Evolutionary conservation across 2,888 invertebrate species (phyloP).

Genomic region (Aplocera efformata): DNA sequence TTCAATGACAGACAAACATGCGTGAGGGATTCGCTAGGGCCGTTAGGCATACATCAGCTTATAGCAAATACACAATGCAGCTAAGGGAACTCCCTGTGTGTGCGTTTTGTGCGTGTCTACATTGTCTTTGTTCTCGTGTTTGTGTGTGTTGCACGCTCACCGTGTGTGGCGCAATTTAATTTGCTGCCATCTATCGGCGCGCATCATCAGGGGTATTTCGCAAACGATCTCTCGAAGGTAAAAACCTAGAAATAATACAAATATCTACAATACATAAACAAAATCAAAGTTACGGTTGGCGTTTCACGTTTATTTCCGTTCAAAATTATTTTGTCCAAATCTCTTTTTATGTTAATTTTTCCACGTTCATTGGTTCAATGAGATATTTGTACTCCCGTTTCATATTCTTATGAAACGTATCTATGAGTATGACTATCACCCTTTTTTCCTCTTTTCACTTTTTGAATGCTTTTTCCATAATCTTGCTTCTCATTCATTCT

Average conservation of each 20-base stretch:
- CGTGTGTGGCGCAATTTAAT: constrained; percentile 77
- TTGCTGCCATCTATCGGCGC: constrained; percentile 76
- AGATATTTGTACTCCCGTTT: constrained; percentile 58
- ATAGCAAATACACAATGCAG: constrained; percentile 78
- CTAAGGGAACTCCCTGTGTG: constrained; percentile 70
- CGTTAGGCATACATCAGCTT: constrained; percentile 48
- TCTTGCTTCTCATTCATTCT: constrained; percentile 75
- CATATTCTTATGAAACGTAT: constrained; percentile 25
- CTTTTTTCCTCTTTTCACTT: constrained; percentile 63
- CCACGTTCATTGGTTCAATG: constrained; percentile 55
- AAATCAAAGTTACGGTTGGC: constrained; percentile 64
- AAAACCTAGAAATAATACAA: constrained; percentile 81
- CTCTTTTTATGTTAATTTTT: constrained; percentile 47
- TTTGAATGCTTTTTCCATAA: constrained; percentile 74
- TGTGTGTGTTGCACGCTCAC: constrained; percentile 82
- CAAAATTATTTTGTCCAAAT: constrained; percentile 50
- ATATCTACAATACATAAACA: constrained; percentile 58
- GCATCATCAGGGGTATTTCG: constrained; percentile 92
- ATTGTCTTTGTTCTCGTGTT: constrained; percentile 81
- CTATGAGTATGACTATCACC: constrained; percentile 61
- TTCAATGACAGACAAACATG: constrained; percentile 39
- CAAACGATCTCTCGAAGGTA: constrained; percentile 98
- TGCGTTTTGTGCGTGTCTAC: constrained; percentile 79
- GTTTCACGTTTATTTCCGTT: constrained; percentile 56
- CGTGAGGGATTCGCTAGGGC: constrained; percentile 26